These are phyloP conservation scores for Aegotheles bennettii DNA, from an alignment of 2,113 vertebrate genomes.

Conservation along the genomic window DNA sequence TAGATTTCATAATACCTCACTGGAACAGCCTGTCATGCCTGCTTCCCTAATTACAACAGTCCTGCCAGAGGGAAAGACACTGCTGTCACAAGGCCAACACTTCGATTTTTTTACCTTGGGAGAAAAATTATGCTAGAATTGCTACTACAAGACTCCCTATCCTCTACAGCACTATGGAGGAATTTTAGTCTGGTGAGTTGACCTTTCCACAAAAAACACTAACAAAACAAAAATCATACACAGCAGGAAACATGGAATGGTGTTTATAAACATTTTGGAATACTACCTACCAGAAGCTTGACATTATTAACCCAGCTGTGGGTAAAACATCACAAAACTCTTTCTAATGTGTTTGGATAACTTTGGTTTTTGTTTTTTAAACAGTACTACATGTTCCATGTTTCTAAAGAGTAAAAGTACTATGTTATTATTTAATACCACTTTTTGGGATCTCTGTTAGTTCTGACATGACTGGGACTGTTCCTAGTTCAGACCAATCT, in stretches of 20 bases:
- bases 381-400: background rate
- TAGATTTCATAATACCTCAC: background rate
- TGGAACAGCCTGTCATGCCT: background rate
- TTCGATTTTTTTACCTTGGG: accelerated
- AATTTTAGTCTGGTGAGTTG: background rate
- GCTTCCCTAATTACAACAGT: background rate
- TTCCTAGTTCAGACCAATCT: background rate
- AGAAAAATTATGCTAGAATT: background rate
- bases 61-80: background rate
- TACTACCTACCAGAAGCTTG: background rate
- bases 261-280: background rate
- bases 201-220: background rate
- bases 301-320: background rate
- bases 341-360: background rate
- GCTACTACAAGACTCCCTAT: background rate
- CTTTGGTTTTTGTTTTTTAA: background rate
- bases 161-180: background rate
- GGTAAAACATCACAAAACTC: background rate
- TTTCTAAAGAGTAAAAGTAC: background rate
- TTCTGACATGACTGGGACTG: background rate
- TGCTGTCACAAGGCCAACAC: background rate
- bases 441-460: background rate
- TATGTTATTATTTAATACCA: background rate
- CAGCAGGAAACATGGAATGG: background rate
- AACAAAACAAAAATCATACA: background rate